Percentiles rank a stretch among this genome's conserved stretches.
Conservation (phyloP, 2,797 vertebrate species). For the Scolopax bukidnonensis region DNA sequence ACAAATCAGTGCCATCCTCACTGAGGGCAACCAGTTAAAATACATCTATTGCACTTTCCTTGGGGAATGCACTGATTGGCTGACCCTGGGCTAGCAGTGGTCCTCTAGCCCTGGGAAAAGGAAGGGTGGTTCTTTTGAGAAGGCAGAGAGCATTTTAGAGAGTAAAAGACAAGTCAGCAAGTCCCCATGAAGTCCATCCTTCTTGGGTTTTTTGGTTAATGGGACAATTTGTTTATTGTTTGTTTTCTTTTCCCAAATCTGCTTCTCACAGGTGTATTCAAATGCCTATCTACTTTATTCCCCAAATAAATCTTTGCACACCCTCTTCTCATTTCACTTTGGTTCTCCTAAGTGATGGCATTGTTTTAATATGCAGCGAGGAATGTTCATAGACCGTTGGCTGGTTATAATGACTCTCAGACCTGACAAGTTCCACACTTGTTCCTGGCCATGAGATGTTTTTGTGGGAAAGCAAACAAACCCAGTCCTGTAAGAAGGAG, state of each 20-base stretch:
- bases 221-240: background rate
- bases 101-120: background rate
- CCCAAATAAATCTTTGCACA: background rate
- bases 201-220: background rate
- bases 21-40: background rate
- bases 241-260: background rate
- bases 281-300: background rate
- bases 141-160: background rate
- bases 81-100: background rate
- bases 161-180: background rate
- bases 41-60: background rate
- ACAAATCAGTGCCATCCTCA: background rate
- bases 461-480: slow-evolving; percentile 42
- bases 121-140: background rate
- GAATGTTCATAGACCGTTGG: accelerated
- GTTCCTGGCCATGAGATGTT: background rate
- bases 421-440: background rate
- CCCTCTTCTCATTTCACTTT: background rate
- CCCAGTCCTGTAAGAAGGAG: slow-evolving; percentile 6
- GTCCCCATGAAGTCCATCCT: background rate
- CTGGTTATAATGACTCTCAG: background rate
- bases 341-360: background rate
- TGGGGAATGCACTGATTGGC: background rate
- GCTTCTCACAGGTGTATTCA: background rate
- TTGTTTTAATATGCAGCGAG: background rate